Evolutionary conservation across 2,113 vertebrate species (phyloP).

Genomic region (Sisor rabdophorus): DNA sequence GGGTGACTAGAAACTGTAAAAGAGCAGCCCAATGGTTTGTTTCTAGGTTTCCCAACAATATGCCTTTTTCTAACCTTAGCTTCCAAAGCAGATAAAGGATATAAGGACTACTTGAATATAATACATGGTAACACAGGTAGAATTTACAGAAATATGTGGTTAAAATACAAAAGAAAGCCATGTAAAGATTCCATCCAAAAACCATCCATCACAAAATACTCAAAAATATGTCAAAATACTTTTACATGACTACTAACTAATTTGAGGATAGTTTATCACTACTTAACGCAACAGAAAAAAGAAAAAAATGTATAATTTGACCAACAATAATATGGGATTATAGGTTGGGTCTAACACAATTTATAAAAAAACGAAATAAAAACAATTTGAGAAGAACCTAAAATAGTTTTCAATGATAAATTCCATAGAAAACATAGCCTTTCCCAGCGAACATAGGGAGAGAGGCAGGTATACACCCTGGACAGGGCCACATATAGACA

Average conservation of each 20-base stretch:
- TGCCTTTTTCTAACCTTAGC: slow-evolving; percentile 1
- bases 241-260: not conserved
- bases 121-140: not conserved
- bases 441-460: too few species aligned
- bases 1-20: slow-evolving; percentile 60
- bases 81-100: not conserved
- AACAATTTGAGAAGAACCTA: too few species aligned
- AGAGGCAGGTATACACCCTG: too few species aligned
- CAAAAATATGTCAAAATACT: not conserved
- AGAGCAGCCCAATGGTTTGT: slow-evolving; percentile 17
- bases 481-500: too few species aligned
- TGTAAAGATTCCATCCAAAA: too few species aligned
- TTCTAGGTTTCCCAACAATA: slow-evolving; percentile 56
- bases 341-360: too few species aligned
- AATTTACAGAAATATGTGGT: not conserved
- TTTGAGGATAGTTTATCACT: not conserved
- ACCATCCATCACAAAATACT: too few species aligned
- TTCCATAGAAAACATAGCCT: too few species aligned
- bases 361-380: too few species aligned
- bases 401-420: too few species aligned
- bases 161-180: not conserved
- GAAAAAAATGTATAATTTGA: not conserved
- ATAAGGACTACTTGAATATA: not conserved
- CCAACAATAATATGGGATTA: not conserved
- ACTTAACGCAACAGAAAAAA: not conserved